Evolutionary conservation across 2,888 invertebrate species (phyloP), one percentile per base, ranked within the genome.

Genomic region (Ceriagrion tenellum): DNA sequence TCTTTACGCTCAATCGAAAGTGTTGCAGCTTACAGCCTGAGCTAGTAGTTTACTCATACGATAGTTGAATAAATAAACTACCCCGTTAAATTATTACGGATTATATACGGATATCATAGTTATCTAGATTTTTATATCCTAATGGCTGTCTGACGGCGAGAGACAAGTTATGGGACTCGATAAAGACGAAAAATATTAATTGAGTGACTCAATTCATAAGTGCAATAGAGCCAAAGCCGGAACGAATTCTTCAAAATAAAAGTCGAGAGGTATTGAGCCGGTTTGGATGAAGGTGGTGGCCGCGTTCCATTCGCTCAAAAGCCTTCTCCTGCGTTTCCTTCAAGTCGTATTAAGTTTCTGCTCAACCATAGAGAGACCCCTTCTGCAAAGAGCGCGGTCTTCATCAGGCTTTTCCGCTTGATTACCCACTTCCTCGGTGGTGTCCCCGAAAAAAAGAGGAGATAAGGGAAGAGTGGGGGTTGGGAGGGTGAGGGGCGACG

Each of bases 381-480:
- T 35, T 69, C 69, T 20, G 55, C 35, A 59, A 26, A 93, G 69
- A 69, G 69, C 69, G 93, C 74, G 47, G 69, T 69, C 93, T 93
- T 93, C 93, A 93, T 93, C 93, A 93, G 69, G 69, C 69, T 69
- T 93, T 59, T 93, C 69, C 69, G 47, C 93, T 69, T 93, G 93
- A 93, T 93, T 93, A 93, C 93, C 93, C 69, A 40, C 81, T 81
- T 81, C 69, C 93, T 93, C n/a, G 69, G 69, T 81, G 69, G 93
- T 74, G 74, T 74, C 74, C 35, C 81, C 69, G 74, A 47, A 47
- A 93, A 69, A 93, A 47, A 93, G 74, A 93, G 69, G 47, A 93
- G 93, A 93, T 93, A 93, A 93, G 93, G 93, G 26, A 20, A 59
- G 59, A 47, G 35, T 12, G 55, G 16, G 89, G 55, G 55, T 20